Base-by-base conservation (phyloP, 2,113 vertebrate species). In the Proteles cristata region DNA sequence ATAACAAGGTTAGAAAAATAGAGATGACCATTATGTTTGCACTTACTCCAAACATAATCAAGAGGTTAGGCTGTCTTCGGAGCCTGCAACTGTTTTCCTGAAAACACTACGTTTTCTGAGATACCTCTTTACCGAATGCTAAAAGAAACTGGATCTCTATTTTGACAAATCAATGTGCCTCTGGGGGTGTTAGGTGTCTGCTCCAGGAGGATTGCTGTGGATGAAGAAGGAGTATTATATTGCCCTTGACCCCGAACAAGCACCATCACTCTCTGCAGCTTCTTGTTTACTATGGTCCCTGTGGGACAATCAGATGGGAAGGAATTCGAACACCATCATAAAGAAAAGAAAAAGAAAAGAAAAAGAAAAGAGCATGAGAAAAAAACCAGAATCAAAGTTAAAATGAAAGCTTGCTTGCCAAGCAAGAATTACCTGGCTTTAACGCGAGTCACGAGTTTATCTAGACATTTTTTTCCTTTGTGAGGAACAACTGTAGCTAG, bases 211-310 rank as follows among this genome's bases (percentile, higher is more conserved):
- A 87, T 0, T 80, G 73, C 48, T 96, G 31, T 19, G 79, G 85
- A 82, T 77, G 83, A 84, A 82, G 94, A n/a, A 96, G 35, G 96
- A 95, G 82, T 85, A 39, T 69, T 88, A 88, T 15, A 74, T 93
- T 95, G 94, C 84, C 92, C 92, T 97, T 96, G 61, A 90, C 55
- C 73, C 85, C 96, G 91, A 90, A 96, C 85, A 93, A 98, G 96
- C 74, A 98, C 93, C 90, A 45, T 96, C 93, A 89, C 96, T 98
- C 97, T 97, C 98, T 98, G 98, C 97, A 98, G 98, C 98, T 98
- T 98, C 98, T 95, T 87, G 28, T 88, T 97, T 96, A 90, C 91
- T 43, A 68, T 82, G 93, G 93, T 94, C 66, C 53, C 92, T 73
- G 39, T 77, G 96, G 96, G 16, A 16, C 33, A 96, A 55, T 84